Evolutionary conservation across 2,797 vertebrate genomes (phyloP).

Genomic region (Protosalanx chinensis): DNA sequence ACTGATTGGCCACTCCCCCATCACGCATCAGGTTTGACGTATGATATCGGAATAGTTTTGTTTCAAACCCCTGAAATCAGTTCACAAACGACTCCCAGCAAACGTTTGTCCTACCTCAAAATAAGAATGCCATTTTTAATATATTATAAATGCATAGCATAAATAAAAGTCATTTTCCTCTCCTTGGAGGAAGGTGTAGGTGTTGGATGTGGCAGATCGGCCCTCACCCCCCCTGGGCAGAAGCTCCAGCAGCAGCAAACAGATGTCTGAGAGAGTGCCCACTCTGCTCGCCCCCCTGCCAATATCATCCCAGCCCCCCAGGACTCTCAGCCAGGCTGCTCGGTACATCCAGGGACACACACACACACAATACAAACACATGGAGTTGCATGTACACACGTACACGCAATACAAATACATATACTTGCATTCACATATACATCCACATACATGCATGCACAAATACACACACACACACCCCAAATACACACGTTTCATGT

Average conservation of each 20-base stretch:
- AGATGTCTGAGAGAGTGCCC: conserved; percentile 83
- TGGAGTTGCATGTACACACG: background rate
- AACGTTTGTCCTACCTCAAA: background rate
- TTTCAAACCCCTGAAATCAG: no score
- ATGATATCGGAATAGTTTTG: no score
- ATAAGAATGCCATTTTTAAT: background rate
- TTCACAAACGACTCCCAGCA: no score
- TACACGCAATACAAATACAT: background rate
- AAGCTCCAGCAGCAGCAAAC: conserved; percentile 78
- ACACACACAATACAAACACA: background rate
- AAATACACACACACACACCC: background rate
- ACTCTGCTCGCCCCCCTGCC: conserved; percentile 69
- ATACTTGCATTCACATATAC: background rate
- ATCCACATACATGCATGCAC: background rate
- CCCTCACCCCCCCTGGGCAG: conserved; percentile 52
- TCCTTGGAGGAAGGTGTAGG: conserved; percentile 41
- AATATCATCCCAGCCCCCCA: conserved; percentile 74
- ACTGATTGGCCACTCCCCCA: background rate
- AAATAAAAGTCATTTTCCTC: conserved; percentile 19
- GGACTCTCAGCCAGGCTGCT: conserved; percentile 62
- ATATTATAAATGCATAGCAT: conserved; percentile 15
- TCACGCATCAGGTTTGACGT: no score
- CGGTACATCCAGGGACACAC: conserved; percentile 65
- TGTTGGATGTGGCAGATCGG: conserved; percentile 60
- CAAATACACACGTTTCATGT: background rate